phyloP scores from a whole-genome alignment of 1,140 invertebrate genomes.

The Schmidtea mediterranea region DNA sequence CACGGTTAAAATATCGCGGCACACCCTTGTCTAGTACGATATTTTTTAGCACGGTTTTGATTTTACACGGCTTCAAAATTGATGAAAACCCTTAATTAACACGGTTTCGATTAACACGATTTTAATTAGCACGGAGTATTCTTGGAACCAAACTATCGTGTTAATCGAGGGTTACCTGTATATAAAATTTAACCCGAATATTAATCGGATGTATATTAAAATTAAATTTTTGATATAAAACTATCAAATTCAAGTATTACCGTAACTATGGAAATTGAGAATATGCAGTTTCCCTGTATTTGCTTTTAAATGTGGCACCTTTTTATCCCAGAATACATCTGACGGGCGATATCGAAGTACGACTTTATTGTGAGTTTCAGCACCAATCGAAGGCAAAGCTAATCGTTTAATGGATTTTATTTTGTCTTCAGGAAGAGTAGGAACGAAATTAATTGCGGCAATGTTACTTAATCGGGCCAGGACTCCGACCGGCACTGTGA shows the following conservation, averaged over 20 bases:
- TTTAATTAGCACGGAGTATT: too few relatives aligned
- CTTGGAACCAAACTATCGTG: too few relatives aligned
- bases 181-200: too few relatives aligned
- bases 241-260: background rate
- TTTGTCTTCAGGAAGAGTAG: background rate
- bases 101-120: too few relatives aligned
- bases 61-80: too few relatives aligned
- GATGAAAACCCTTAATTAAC: too few relatives aligned
- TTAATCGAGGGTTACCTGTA: too few relatives aligned
- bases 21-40: too few relatives aligned
- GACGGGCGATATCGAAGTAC: background rate
- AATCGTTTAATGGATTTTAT: background rate
- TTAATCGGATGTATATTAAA: too few relatives aligned
- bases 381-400: background rate
- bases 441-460: background rate
- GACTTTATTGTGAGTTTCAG: conserved; percentile 5
- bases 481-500: conserved; percentile 2
- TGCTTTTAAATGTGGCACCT: background rate
- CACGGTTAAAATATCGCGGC: too few relatives aligned
- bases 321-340: background rate
- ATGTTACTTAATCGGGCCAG: background rate
- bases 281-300: background rate
- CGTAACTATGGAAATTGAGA: background rate
- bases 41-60: too few relatives aligned
- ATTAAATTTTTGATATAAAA: too few relatives aligned